These are phyloP conservation scores for Salmo trutta DNA, from an alignment of 2,797 vertebrate species.

Conservation along the genomic window DNA sequence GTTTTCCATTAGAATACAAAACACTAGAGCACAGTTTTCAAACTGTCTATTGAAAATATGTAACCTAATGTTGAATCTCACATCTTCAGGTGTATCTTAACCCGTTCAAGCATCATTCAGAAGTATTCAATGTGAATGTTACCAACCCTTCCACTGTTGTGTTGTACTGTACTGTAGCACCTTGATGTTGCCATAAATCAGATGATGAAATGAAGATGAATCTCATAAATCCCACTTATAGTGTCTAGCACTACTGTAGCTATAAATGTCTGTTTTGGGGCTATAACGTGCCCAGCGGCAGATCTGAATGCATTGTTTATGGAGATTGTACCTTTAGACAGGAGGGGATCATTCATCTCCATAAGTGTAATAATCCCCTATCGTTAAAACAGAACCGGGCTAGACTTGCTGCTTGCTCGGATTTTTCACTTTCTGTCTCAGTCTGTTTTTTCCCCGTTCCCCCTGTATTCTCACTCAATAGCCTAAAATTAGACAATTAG, in stretches of 20 bases:
- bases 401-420: conserved; percentile 38
- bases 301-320: conserved; percentile 45
- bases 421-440: conserved; percentile 40
- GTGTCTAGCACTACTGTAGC: conserved; percentile 15
- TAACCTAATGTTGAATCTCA: neutral
- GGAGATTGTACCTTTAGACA: conserved; percentile 50
- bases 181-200: neutral
- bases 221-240: neutral
- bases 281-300: conserved; percentile 27
- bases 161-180: neutral
- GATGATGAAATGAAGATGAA: neutral
- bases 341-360: conserved; percentile 42
- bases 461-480: neutral
- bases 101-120: neutral
- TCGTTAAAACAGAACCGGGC: conserved; percentile 49
- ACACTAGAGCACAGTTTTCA: neutral
- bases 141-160: neutral
- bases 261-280: conserved; percentile 8
- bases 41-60: neutral
- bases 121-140: neutral
- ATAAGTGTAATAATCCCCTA: conserved; percentile 34
- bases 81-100: neutral
- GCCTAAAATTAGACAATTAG: neutral
- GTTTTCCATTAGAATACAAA: neutral
- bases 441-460: conserved; percentile 16